phyloP scores from a whole-genome alignment of 2,113 vertebrate genomes.

The Spilogale gracilis region DNA sequence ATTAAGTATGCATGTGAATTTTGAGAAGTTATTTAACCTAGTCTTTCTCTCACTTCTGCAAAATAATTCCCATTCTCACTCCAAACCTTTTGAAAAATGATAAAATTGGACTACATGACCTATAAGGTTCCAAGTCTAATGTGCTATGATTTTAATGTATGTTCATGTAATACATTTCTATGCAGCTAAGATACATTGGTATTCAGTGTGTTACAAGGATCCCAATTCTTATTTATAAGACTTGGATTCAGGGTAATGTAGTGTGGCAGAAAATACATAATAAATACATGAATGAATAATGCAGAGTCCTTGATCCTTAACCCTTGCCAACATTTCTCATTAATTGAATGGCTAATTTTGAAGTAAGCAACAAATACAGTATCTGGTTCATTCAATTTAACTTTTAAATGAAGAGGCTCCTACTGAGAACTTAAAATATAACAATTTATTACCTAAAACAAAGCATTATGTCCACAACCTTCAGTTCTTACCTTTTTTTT shows the following conservation, averaged over 20 bases:
- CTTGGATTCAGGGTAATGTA: conserved; percentile 72
- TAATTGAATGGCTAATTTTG: conserved; percentile 78
- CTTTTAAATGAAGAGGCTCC: conserved; percentile 74
- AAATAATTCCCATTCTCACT: background rate
- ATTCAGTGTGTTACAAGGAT: conserved; percentile 73
- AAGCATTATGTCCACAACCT: conserved; percentile 5
- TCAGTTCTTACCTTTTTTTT: background rate
- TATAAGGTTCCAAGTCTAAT: conserved; percentile 58
- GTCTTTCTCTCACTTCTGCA: background rate
- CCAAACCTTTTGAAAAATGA: conserved; percentile 55
- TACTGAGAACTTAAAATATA: conserved; percentile 66
- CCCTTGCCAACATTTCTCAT: conserved; percentile 73
- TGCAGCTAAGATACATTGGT: conserved; percentile 56
- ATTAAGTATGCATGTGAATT: background rate
- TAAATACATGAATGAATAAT: conserved; percentile 81
- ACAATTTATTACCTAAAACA: conserved; percentile 44
- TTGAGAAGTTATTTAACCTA: conserved; percentile 9
- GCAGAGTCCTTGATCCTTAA: conserved; percentile 76
- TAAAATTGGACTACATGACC: conserved; percentile 66
- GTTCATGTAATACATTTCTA: conserved; percentile 55
- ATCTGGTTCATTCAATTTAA: conserved; percentile 64
- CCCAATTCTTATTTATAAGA: conserved; percentile 77
- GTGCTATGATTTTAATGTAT: conserved; percentile 72
- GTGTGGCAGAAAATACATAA: conserved; percentile 81
- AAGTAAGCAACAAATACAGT: conserved; percentile 47